Conservation (phyloP, 1,140 invertebrate species). For the silkworm (Bombyx mori) region ASM3026992v2 NC_085112.1:7961001-7961500, state of each 20-base stretch:
- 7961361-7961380: too few species aligned
- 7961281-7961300: constrained; percentile 6
- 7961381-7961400: too few species aligned
- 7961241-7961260: constrained; percentile 18
- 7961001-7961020: constrained; percentile 22
- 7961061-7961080: constrained; percentile 3
- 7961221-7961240: constrained; percentile 43
- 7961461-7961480: too few species aligned
- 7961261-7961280: constrained; percentile 4
- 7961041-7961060: constrained; percentile 10
- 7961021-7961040: constrained; percentile 1
- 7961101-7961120: constrained; percentile 31
- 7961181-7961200: constrained; percentile 34
- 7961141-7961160: constrained; percentile 15
- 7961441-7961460: too few species aligned
- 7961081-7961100: constrained; percentile 1
- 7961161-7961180: constrained; percentile 26
- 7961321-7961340: neutral
- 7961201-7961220: constrained; percentile 40
- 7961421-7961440: too few species aligned
- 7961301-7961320: constrained; percentile 1
- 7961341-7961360: neutral
- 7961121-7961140: constrained; percentile 31
- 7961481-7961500: too few species aligned
- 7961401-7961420: too few species aligned